A percentile compares a stretch with the other conserved stretches of the same genome.
Evolutionary conservation across 2,797 vertebrate genomes (phyloP).

Genomic region (Sebastolobus altivelis): DNA sequence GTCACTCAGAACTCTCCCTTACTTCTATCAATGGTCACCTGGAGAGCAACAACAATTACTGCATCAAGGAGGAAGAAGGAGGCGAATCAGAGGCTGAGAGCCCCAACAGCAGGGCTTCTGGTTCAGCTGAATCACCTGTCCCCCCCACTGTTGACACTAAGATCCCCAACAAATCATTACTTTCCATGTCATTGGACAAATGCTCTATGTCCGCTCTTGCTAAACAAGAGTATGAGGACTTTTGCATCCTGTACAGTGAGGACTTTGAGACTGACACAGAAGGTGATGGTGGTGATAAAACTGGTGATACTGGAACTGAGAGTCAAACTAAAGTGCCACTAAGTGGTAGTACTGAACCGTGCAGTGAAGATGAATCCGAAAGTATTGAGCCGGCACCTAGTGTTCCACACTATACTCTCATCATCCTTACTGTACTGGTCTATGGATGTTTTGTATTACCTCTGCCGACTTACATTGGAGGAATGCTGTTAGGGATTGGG

Average conservation of each 20-base stretch:
- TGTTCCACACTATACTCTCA: slow-evolving; percentile 89
- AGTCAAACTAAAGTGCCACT: slow-evolving; percentile 52
- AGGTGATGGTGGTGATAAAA: slow-evolving; percentile 59
- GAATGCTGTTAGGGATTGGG: slow-evolving; percentile 90
- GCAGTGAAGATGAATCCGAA: slow-evolving; percentile 85
- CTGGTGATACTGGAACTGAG: slow-evolving; percentile 38
- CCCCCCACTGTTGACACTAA: slow-evolving; percentile 50
- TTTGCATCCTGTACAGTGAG: slow-evolving; percentile 92
- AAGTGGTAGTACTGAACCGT: slow-evolving; percentile 63
- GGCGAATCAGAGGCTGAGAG: slow-evolving; percentile 86
- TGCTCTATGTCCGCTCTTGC: slow-evolving; percentile 92
- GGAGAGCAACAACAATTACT: slow-evolving; percentile 94
- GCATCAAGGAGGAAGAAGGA: slow-evolving; percentile 96
- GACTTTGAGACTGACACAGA: slow-evolving; percentile 92
- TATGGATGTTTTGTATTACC: slow-evolving; percentile 94
- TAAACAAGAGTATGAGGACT: slow-evolving; percentile 96
- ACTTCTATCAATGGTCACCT: slow-evolving; percentile 89
- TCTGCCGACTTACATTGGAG: slow-evolving; percentile 90
- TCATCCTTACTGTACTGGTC: slow-evolving; percentile 87
- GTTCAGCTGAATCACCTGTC: slow-evolving; percentile 44
- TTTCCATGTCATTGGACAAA: slow-evolving; percentile 84
- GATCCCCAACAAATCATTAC: slow-evolving; percentile 65
- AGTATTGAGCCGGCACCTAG: slow-evolving; percentile 72
- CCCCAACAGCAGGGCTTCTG: slow-evolving; percentile 69
- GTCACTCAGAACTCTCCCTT: slow-evolving; percentile 93